Evolutionary conservation across 2,888 invertebrate genomes (phyloP).

Genomic region (Drosophila gaucha): DNA sequence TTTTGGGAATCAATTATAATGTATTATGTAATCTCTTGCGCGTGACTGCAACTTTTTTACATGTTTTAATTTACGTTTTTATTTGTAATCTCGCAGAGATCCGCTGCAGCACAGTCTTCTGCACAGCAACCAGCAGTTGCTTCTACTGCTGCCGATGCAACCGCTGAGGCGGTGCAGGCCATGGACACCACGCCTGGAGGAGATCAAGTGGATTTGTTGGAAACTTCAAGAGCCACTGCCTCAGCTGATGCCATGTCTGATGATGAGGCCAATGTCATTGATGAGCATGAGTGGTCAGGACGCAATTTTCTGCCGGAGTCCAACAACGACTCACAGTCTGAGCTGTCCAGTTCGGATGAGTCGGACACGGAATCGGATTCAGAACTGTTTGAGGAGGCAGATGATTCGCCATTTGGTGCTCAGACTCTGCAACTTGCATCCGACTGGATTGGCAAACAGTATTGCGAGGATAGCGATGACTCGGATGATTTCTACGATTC

Average conservation of each 20-base stretch:
- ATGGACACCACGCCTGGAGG: conserved; percentile 54
- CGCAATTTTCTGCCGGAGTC: conserved; percentile 94
- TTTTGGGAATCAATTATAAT: too few species aligned
- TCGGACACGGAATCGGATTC: conserved; percentile 88
- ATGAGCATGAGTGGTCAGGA: conserved; percentile 98
- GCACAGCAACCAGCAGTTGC: conserved; percentile 36
- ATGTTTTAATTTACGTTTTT: neutral
- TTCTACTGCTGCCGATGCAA: conserved; percentile 13
- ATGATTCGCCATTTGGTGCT: conserved; percentile 86
- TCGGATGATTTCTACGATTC: conserved; percentile 85
- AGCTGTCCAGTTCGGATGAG: conserved; percentile 85
- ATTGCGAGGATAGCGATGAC: conserved; percentile 85
- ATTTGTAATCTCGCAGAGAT: conserved; percentile 37
- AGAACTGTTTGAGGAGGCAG: conserved; percentile 89
- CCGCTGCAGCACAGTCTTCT: conserved; percentile 42
- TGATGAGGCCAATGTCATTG: conserved; percentile 90
- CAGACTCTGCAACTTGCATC: conserved; percentile 89
- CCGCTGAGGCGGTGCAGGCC: conserved; percentile 31
- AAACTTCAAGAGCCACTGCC: conserved; percentile 71
- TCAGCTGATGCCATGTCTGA: conserved; percentile 87
- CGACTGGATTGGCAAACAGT: conserved; percentile 88
- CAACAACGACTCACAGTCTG: conserved; percentile 90
- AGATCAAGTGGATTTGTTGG: conserved; percentile 83
- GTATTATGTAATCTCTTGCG: too few species aligned
- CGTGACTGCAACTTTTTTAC: too few species aligned